phyloP scores from a whole-genome alignment of 1,140 invertebrate genomes.

The Polypedilum pembai region DNA sequence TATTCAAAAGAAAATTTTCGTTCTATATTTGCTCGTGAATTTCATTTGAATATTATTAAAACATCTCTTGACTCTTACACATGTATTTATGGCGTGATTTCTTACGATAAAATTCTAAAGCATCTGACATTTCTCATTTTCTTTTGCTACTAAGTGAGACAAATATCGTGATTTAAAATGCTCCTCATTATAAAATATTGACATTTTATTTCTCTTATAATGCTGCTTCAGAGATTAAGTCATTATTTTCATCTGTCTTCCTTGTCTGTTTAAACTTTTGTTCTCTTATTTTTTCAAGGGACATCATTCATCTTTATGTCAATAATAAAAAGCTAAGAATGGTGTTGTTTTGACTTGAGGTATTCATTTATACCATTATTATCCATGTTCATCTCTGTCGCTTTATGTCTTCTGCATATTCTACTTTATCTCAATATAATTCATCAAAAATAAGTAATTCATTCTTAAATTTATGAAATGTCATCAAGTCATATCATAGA shows the following conservation, averaged over 20 bases:
- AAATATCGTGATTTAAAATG: too few relatives aligned
- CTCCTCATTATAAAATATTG: too few relatives aligned
- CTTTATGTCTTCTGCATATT: constrained; percentile 1
- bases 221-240: neutral
- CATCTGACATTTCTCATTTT: too few relatives aligned
- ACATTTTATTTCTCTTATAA: too few relatives aligned
- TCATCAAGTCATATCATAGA: constrained; percentile 15
- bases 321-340: constrained; percentile 1
- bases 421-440: constrained; percentile 4
- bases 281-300: neutral
- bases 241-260: neutral
- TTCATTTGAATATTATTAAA: constrained; percentile 2
- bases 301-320: constrained; percentile 27
- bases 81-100: neutral
- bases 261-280: neutral
- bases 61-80: neutral
- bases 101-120: neutral
- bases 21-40: neutral
- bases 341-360: neutral
- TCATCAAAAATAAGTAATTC: constrained; percentile 23
- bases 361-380: neutral
- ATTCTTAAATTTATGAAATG: constrained; percentile 25
- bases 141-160: too few relatives aligned
- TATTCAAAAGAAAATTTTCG: neutral
- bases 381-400: neutral